Percentiles rank a stretch among this genome's conserved stretches.
Conservation (phyloP, 2,888 invertebrate genomes). For the Rhamnusium bicolor region DNA sequence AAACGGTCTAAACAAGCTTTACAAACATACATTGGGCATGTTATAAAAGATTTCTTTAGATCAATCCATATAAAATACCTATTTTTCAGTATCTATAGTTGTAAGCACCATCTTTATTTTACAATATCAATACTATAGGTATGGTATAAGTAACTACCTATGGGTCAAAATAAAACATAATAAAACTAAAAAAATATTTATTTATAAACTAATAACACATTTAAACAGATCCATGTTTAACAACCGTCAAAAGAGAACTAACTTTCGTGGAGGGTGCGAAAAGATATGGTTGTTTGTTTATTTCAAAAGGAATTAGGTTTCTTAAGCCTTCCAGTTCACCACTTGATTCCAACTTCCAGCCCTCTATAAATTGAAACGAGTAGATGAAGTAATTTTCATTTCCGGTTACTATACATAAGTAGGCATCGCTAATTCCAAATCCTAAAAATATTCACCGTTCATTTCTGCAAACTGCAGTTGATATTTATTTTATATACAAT, state of each 20-base stretch:
- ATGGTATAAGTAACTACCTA: too few relatives aligned
- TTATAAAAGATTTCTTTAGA: too few relatives aligned
- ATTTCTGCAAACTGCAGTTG: too few relatives aligned
- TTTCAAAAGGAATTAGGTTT: conserved; percentile 63
- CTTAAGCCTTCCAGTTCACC: conserved; percentile 64
- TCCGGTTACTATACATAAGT: conserved; percentile 62
- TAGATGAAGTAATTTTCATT: conserved; percentile 63
- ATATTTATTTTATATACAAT: too few relatives aligned
- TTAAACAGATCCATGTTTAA: conserved; percentile 61
- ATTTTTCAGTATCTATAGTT: too few relatives aligned
- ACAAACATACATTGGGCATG: too few relatives aligned
- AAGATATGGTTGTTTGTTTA: conserved; percentile 61
- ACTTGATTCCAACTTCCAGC: conserved; percentile 64
- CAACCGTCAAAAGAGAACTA: conserved; percentile 62
- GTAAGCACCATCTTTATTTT: too few relatives aligned
- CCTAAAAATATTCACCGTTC: conserved; percentile 56
- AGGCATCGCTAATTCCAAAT: conserved; percentile 64
- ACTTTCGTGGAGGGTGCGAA: conserved; percentile 62
- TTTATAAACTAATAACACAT: not conserved
- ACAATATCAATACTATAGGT: too few relatives aligned
- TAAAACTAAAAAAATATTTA: not conserved
- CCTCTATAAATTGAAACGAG: conserved; percentile 63
- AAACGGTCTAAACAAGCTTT: too few relatives aligned
- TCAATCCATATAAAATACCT: too few relatives aligned
- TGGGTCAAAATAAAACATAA: not conserved